phyloP scores from a whole-genome alignment of 2,888 invertebrate species.

The Phalera bucephala region DNA sequence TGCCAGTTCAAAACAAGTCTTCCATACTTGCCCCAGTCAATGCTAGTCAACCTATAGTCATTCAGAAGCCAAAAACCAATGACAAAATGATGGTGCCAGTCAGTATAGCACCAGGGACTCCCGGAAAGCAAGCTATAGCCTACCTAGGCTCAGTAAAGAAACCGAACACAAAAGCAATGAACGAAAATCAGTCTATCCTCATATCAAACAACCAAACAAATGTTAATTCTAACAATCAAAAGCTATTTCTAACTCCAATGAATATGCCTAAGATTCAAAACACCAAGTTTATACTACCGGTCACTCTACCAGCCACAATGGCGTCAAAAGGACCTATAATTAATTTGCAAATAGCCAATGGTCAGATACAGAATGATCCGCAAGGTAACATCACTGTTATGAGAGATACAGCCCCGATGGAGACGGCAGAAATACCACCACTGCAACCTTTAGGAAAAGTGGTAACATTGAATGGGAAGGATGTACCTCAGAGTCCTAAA shows the following conservation, averaged over 20 bases:
- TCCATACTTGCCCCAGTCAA: constrained; percentile 69
- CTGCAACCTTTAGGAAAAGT: constrained; percentile 67
- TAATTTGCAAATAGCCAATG: constrained; percentile 87
- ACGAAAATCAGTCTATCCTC: constrained; percentile 72
- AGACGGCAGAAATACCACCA: constrained; percentile 67
- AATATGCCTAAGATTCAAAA: constrained; percentile 82
- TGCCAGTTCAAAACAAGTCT: constrained; percentile 57
- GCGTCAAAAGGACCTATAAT: constrained; percentile 84
- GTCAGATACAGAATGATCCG: constrained; percentile 83
- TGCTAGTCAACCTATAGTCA: constrained; percentile 77
- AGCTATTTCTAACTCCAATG: constrained; percentile 82
- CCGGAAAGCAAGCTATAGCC: constrained; percentile 76
- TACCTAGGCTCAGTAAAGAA: constrained; percentile 83
- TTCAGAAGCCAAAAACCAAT: constrained; percentile 79
- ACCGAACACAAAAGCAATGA: constrained; percentile 55
- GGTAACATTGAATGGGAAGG: constrained; percentile 59
- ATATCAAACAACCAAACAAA: constrained; percentile 72
- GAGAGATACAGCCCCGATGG: constrained; percentile 65
- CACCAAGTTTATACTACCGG: constrained; percentile 80
- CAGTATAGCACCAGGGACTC: constrained; percentile 61
- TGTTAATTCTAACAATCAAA: constrained; percentile 73
- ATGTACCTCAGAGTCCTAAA: constrained; percentile 56
- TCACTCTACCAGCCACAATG: constrained; percentile 78
- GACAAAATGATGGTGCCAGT: constrained; percentile 79
- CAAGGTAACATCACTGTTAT: constrained; percentile 85